A percentile compares a stretch with the other conserved stretches of the same genome.
Evolutionary conservation across 2,797 vertebrate species (phyloP).

Genomic region (Oryzias dopingdopingensis): DNA sequence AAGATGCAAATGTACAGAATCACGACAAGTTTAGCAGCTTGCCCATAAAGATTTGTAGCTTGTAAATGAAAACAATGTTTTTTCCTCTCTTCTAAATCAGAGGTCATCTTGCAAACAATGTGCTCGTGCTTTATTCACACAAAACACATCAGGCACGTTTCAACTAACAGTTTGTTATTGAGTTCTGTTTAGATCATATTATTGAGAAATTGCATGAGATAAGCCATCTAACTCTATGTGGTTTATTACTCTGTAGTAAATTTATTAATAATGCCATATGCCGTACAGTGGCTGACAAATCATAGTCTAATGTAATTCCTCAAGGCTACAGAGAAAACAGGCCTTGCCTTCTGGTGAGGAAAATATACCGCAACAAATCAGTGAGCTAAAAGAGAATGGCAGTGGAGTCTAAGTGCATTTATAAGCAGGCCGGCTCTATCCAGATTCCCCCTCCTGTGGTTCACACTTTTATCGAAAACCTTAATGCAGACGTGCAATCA

Average conservation of each 20-base stretch:
- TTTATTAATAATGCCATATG: conserved; percentile 18
- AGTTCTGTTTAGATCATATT: conserved; percentile 26
- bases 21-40: too few relatives aligned
- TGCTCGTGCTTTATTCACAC: neutral
- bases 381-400: conserved; percentile 4
- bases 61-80: too few relatives aligned
- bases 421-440: conserved; percentile 6
- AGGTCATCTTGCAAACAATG: too few relatives aligned
- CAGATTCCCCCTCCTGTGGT: conserved; percentile 16
- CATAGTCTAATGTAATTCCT: conserved; percentile 22
- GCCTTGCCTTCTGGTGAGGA: conserved; percentile 2
- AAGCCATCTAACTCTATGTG: neutral
- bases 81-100: too few relatives aligned
- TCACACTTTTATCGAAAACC: conserved; percentile 22
- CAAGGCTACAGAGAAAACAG: conserved; percentile 21
- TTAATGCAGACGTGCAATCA: conserved; percentile 31
- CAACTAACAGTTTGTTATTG: conserved; percentile 1
- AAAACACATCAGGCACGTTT: neutral
- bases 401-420: conserved; percentile 6
- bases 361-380: conserved; percentile 2
- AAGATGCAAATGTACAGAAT: too few relatives aligned
- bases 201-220: conserved; percentile 7
- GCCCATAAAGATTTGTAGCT: too few relatives aligned
- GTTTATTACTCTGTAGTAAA: neutral
- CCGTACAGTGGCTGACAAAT: conserved; percentile 29